phyloP scores from a whole-genome alignment of 2,113 vertebrate genomes.

The Bos javanicus region DNA sequence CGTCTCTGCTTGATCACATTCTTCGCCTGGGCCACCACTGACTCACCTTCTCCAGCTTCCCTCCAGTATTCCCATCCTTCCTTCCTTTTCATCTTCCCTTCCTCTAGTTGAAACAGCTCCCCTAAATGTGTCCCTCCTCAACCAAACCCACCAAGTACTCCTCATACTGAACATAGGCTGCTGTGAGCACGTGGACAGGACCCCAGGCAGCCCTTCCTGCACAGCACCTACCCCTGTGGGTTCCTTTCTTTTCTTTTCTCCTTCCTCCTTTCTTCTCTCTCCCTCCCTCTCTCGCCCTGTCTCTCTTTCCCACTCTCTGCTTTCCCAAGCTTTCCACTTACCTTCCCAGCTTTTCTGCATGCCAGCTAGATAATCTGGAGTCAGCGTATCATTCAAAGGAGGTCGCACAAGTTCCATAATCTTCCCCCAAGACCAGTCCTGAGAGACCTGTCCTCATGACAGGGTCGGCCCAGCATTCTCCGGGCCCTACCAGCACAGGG shows the following conservation, averaged over 20 bases:
- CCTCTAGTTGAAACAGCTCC: not conserved
- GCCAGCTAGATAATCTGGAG: not conserved
- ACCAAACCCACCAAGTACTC: not conserved
- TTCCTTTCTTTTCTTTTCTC: not conserved
- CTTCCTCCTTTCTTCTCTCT: not conserved
- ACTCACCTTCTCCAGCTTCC: not conserved
- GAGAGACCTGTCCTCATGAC: not conserved
- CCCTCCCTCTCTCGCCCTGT: not conserved
- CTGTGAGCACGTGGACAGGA: accelerated
- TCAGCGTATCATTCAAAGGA: not conserved
- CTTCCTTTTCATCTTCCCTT: not conserved
- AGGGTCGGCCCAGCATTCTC: not conserved
- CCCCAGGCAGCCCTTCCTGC: not conserved
- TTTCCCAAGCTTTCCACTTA: not conserved
- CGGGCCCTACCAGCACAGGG: not conserved
- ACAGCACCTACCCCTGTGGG: accelerated
- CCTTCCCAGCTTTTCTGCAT: not conserved
- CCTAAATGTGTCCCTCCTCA: not conserved
- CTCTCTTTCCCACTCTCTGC: not conserved
- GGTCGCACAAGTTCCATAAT: not conserved
- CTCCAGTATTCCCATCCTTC: not conserved
- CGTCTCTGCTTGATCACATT: not conserved
- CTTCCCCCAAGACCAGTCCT: not conserved
- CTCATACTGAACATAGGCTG: accelerated
- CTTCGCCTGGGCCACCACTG: not conserved